Percentiles rank a stretch among this genome's conserved stretches.
phyloP scores from a whole-genome alignment of 1,140 invertebrate genomes.

The Aphidius ervi region DNA sequence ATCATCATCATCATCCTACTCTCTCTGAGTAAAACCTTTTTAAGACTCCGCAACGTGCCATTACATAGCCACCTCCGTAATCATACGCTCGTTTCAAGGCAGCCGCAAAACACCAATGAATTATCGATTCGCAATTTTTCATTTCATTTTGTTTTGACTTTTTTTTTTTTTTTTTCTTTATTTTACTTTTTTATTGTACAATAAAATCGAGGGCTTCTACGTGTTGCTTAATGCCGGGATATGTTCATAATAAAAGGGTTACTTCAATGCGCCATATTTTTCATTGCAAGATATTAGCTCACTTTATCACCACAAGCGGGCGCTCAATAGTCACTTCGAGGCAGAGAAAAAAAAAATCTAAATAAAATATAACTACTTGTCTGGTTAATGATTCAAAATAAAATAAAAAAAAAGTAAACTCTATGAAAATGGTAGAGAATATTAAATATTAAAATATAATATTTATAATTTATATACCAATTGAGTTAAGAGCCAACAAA shows the following conservation, averaged over 20 bases:
- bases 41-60: constrained; percentile 26
- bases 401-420: no score
- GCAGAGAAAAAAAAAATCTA: background rate
- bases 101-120: constrained; percentile 23
- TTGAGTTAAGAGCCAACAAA: background rate
- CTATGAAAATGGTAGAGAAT: no score
- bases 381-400: no score
- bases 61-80: constrained; percentile 30
- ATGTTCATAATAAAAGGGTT: constrained; percentile 13
- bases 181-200: constrained; percentile 17
- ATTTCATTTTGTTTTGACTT: constrained; percentile 16
- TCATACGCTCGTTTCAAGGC: constrained; percentile 35
- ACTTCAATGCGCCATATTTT: no score
- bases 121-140: constrained; percentile 33
- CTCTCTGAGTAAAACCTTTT: constrained; percentile 11
- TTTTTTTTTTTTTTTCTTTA: constrained; percentile 19
- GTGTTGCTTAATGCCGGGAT: background rate
- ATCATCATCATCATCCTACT: constrained; percentile 3
- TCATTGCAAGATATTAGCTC: constrained; percentile 10
- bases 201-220: constrained; percentile 16
- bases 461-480: background rate
- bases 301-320: constrained; percentile 11
- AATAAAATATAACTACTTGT: background rate
- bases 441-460: no score
- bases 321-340: background rate